Evolutionary conservation across 2,888 invertebrate genomes (phyloP), one percentile per base, ranked within the genome.

Genomic region (Amphipyra tragopoginis): DNA sequence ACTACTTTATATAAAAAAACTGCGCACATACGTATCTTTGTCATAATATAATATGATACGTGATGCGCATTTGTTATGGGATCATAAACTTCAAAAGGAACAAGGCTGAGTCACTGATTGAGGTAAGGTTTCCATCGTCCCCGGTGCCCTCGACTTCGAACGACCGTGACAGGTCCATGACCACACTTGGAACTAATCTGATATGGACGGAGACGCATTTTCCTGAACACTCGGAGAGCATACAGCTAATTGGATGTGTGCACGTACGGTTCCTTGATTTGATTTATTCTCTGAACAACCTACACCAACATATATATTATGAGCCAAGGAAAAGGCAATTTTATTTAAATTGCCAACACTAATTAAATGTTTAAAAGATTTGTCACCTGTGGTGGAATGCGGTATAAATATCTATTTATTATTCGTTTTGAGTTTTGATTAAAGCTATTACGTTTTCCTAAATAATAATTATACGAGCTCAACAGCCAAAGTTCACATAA

Each of bases 141-240:
- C 77, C 75, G 29, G 43, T 71, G 85, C 72, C 89, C 90, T 85
- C 85, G 82, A 85, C 84, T 83, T 82, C 84, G 84, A 86, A 83
- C 87, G 87, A 53, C 88, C 89, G 59, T 89, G 89, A 88, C 83
- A 82, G 77, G 79, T 79, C 80, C 82, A 78, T 81, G 83, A 84
- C 83, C 79, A 79, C 73, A 73, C 72, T 66, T 72, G 76, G 67
- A 73, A 60, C 76, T 78, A 62, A 79, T 78, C 81, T 75, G 77
- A 80, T 77, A 80, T 81, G 72, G 78, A 67, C 44, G 43, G 34
- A 39, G 62, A 68, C 57, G 65, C 53, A 58, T 84, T 86, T 86
- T 86, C 84, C 86, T 86, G 82, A 77, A 83, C 39, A 47, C 65
- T 57, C 50, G 48, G 58, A 68, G 65, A 68, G 55, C 54, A 53